Evolutionary conservation across 2,888 invertebrate genomes (phyloP).

Genomic region (Sinhomidia bicolor): DNA sequence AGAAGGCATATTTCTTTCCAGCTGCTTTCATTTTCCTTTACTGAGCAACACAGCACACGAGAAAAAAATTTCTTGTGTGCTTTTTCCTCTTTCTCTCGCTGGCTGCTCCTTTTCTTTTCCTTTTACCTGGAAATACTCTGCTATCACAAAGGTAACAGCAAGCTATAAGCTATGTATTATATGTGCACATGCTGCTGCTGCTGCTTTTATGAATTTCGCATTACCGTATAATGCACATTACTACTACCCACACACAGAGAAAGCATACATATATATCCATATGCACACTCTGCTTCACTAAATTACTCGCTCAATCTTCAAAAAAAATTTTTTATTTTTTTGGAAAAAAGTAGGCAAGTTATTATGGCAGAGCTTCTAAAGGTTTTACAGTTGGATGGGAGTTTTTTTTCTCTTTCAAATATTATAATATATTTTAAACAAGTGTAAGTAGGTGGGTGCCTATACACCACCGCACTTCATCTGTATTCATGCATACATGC

Average conservation of each 20-base stretch:
- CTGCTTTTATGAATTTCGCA: slow-evolving; percentile 53
- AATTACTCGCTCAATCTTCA: slow-evolving; percentile 41
- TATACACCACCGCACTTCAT: too few species aligned
- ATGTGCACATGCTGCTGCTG: background rate
- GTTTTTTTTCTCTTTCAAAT: background rate
- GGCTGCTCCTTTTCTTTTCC: background rate
- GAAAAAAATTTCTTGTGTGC: background rate
- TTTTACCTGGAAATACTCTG: slow-evolving; percentile 20
- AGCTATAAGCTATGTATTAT: too few species aligned
- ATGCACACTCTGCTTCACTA: too few species aligned
- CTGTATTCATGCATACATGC: background rate
- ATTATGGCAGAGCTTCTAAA: too few species aligned
- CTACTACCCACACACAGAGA: too few species aligned
- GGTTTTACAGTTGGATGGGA: background rate
- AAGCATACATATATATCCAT: background rate
- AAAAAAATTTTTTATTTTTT: too few species aligned
- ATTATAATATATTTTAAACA: too few species aligned
- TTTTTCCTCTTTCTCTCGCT: background rate
- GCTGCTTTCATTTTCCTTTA: slow-evolving; percentile 14
- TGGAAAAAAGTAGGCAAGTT: too few species aligned
- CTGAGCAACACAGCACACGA: background rate
- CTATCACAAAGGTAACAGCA: slow-evolving; percentile 13
- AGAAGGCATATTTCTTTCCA: slow-evolving; percentile 25
- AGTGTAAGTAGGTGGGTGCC: background rate
- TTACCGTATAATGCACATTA: slow-evolving; percentile 43